phyloP scores from a whole-genome alignment of 2,113 vertebrate species.

The Pollachius pollachius region DNA sequence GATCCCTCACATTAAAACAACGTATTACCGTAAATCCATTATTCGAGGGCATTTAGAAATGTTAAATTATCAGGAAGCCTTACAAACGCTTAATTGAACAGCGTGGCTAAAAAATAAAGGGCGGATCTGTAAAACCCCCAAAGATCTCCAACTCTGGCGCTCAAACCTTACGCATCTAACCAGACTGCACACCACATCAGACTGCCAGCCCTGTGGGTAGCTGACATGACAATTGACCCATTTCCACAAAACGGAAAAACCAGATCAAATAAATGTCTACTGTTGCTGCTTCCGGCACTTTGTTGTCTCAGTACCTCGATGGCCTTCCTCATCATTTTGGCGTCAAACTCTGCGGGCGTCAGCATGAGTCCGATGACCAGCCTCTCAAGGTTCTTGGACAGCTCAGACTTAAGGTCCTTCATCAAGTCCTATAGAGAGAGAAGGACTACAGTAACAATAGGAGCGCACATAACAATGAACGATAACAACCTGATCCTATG shows the following conservation, averaged over 20 bases:
- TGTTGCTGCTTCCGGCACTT: neutral
- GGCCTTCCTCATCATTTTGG: slow-evolving; percentile 95
- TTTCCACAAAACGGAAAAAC: too few relatives aligned
- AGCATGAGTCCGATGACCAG: slow-evolving; percentile 92
- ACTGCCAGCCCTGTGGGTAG: slow-evolving; percentile 4
- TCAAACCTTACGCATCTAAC: neutral
- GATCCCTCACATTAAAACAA: too few relatives aligned
- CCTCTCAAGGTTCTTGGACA: slow-evolving; percentile 87
- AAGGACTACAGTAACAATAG: too few relatives aligned
- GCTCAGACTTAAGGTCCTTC: slow-evolving; percentile 93
- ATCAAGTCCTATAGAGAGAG: slow-evolving; percentile 81
- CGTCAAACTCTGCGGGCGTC: slow-evolving; percentile 88
- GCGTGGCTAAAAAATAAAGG: too few relatives aligned
- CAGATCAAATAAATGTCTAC: too few relatives aligned
- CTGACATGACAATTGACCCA: neutral
- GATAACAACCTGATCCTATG: neutral
- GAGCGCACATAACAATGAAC: neutral
- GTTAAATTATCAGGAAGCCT: too few relatives aligned
- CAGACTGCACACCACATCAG: neutral
- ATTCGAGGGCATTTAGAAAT: too few relatives aligned
- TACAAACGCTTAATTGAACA: too few relatives aligned
- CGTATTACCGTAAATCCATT: too few relatives aligned
- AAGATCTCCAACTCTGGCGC: too few relatives aligned
- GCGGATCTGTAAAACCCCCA: too few relatives aligned
- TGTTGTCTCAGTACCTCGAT: slow-evolving; percentile 78